Conservation (phyloP, 2,113 vertebrate species). For the Zapus hudsonius region DNA sequence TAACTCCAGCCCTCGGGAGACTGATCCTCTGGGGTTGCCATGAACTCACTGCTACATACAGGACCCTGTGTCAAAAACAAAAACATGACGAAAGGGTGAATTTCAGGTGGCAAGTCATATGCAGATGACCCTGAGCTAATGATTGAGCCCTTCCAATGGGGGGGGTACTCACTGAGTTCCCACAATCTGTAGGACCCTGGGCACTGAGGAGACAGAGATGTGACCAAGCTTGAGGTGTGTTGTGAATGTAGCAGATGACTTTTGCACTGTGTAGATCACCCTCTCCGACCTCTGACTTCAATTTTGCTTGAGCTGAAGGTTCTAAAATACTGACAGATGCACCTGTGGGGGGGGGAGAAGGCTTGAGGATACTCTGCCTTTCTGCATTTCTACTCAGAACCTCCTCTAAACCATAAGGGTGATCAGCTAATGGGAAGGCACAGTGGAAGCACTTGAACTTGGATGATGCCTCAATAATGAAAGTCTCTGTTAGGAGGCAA, state of each 20-base stretch:
- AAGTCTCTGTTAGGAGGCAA: accelerated
- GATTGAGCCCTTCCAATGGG: not conserved
- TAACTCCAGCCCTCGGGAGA: not conserved
- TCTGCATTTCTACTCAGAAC: not conserved
- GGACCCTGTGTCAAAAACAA: not conserved
- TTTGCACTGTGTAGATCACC: accelerated
- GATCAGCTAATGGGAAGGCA: not conserved
- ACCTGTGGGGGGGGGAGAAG: too few species aligned
- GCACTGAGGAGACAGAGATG: not conserved
- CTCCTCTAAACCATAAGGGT: not conserved
- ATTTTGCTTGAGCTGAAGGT: not conserved
- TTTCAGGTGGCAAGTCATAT: not conserved
- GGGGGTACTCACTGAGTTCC: accelerated
- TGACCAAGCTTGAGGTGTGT: too few species aligned
- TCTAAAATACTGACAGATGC: not conserved
- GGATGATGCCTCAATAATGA: accelerated
- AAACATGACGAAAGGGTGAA: not conserved
- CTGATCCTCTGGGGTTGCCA: not conserved
- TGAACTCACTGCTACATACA: not conserved
- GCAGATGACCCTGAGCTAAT: not conserved
- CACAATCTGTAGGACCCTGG: too few species aligned
- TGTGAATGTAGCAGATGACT: not conserved
- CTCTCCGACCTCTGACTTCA: not conserved
- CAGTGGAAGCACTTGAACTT: accelerated
- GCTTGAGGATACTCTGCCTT: not conserved